phyloP scores from a whole-genome alignment of 2,113 vertebrate genomes.

The Rhodinocichla rosea region DNA sequence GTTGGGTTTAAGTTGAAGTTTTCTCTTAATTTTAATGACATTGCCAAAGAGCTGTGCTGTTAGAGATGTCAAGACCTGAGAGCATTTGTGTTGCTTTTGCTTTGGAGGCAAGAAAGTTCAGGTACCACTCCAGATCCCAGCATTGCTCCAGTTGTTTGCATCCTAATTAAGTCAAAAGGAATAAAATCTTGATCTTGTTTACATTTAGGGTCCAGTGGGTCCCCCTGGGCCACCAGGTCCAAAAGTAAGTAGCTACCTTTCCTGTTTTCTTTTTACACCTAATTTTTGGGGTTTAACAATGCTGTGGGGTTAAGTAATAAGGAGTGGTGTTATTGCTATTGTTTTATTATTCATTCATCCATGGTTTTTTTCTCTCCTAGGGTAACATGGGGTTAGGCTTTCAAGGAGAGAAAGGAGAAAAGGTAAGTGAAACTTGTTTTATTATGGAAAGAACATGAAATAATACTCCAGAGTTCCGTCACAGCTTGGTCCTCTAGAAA shows the following conservation, averaged over 20 bases:
- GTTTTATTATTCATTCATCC: not conserved
- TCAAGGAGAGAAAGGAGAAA: constrained; percentile 89
- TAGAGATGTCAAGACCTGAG: not conserved
- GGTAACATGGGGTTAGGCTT: constrained; percentile 84
- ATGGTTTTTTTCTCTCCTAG: constrained; percentile 43
- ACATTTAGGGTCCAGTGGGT: constrained; percentile 79
- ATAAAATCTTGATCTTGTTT: constrained; percentile 24
- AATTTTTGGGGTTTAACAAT: not conserved
- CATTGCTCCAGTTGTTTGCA: not conserved
- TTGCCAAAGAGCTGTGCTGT: not conserved
- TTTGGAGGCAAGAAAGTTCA: not conserved
- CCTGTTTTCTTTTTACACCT: not conserved
- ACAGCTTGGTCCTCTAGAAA: not conserved
- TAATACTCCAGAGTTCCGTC: not conserved
- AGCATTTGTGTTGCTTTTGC: not conserved
- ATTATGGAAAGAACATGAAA: not conserved
- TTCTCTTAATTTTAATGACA: not conserved
- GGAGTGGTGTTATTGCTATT: not conserved
- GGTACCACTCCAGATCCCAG: not conserved
- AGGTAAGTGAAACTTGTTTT: constrained; percentile 72
- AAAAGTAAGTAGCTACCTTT: constrained; percentile 75
- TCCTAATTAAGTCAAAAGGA: not conserved
- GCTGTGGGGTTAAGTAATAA: not conserved
- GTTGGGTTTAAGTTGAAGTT: not conserved
- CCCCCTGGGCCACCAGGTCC: constrained; percentile 77